Percentiles rank a stretch among this genome's conserved stretches.
Evolutionary conservation across 1,140 invertebrate species (phyloP).

Genomic region (Aphelinus certus): DNA sequence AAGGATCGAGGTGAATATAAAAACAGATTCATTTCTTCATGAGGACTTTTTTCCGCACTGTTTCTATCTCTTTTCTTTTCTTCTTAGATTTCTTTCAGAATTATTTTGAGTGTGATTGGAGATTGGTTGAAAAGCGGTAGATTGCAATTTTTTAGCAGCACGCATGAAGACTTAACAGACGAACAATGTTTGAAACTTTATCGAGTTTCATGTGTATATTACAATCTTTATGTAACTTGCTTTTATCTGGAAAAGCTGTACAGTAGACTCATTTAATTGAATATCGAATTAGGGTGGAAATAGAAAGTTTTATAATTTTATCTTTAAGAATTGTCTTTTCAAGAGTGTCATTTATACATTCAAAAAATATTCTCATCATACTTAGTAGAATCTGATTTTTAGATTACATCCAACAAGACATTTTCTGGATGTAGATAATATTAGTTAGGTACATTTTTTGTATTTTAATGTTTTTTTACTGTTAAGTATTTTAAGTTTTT

Average conservation of each 20-base stretch:
- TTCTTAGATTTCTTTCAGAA: conserved; percentile 3
- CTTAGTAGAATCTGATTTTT: neutral
- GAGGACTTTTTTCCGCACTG: neutral
- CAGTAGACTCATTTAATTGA: conserved; percentile 10
- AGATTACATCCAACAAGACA: neutral
- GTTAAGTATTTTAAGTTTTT: neutral
- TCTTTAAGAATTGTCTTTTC: neutral
- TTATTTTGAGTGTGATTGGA: conserved; percentile 11
- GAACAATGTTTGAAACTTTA: neutral
- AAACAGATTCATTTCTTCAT: neutral
- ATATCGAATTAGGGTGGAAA: conserved; percentile 15
- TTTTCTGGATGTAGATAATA: conserved; percentile 16
- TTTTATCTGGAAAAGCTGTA: conserved; percentile 12
- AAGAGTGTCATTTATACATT: conserved; percentile 15
- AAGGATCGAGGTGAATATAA: conserved; percentile 2
- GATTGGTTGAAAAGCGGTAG: neutral
- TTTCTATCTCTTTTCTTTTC: conserved; percentile 11
- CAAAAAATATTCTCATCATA: conserved; percentile 13
- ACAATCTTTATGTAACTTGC: neutral
- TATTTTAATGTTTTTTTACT: neutral
- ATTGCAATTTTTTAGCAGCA: conserved; percentile 13
- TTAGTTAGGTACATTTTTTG: conserved; percentile 13
- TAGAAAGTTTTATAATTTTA: conserved; percentile 13
- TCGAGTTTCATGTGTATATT: neutral
- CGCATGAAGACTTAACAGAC: neutral